These are phyloP conservation scores for Saturnia pavonia DNA, from an alignment of 2,888 invertebrate genomes.

Conservation along the genomic window DNA sequence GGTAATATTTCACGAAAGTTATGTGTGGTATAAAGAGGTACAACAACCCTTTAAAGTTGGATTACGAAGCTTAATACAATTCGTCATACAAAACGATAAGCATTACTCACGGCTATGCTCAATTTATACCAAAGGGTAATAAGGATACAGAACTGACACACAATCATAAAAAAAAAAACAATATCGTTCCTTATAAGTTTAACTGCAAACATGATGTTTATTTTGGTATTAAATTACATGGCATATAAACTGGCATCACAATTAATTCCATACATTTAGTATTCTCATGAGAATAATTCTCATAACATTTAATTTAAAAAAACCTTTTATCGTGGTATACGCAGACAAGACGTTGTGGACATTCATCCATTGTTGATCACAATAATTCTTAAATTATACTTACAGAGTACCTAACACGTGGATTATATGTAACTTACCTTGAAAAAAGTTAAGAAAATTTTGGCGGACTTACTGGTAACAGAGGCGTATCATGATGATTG, in stretches of 20 bases:
- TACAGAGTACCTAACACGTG: no score
- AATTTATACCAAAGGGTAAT: background rate
- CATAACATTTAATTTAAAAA: no score
- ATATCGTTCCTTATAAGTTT: background rate
- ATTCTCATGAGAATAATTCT: background rate
- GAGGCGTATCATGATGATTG: background rate
- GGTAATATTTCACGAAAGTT: background rate
- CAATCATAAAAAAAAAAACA: background rate
- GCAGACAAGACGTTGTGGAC: no score
- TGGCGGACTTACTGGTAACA: no score
- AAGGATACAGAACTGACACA: background rate
- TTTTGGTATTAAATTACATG: no score
- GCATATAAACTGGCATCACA: background rate
- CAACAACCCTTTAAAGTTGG: conserved; percentile 4
- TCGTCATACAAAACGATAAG: conserved; percentile 10
- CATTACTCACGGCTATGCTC: conserved; percentile 13
- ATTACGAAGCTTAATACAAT: conserved; percentile 10
- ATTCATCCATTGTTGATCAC: no score
- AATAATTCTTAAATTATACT: no score
- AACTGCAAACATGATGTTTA: no score
- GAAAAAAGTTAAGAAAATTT: no score
- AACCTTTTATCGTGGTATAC: no score
- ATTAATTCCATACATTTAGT: background rate
- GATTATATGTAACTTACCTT: no score
- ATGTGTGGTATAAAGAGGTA: background rate